Percentiles rank a stretch among this genome's conserved stretches.
Conservation (phyloP, 2,888 invertebrate species). For the Amphimallon solstitiale region DNA sequence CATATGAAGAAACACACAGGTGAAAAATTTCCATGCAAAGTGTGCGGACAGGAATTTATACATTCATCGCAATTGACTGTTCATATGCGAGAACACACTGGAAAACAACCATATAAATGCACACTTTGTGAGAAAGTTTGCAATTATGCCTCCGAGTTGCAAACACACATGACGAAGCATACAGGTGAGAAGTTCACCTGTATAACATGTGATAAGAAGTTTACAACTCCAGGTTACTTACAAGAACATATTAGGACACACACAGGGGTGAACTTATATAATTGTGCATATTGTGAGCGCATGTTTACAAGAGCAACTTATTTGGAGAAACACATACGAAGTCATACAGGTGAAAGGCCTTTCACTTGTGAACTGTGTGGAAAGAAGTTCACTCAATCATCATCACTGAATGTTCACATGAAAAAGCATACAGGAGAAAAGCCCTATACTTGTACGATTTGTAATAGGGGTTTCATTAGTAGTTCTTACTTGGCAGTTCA, state of each 20-base stretch:
- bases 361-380: constrained; percentile 57
- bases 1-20: constrained; percentile 71
- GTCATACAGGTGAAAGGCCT: constrained; percentile 65
- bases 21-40: constrained; percentile 61
- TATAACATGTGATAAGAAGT: constrained; percentile 58
- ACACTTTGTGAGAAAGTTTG: constrained; percentile 59
- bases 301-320: constrained; percentile 67
- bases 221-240: constrained; percentile 58
- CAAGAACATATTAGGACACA: constrained; percentile 56
- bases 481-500: constrained; percentile 58
- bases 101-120: constrained; percentile 60
- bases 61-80: constrained; percentile 61
- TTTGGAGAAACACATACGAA: constrained; percentile 64
- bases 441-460: constrained; percentile 57
- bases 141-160: constrained; percentile 57
- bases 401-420: constrained; percentile 58
- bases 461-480: constrained; percentile 58
- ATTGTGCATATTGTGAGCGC: constrained; percentile 61
- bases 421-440: constrained; percentile 59
- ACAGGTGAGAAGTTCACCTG: constrained; percentile 58
- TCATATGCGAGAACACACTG: constrained; percentile 61
- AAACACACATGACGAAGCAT: constrained; percentile 59
- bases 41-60: constrained; percentile 58
- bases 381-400: constrained; percentile 59
- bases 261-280: constrained; percentile 61